Conservation (phyloP, 1,140 invertebrate genomes). For the Vanessa tameamea region DNA sequence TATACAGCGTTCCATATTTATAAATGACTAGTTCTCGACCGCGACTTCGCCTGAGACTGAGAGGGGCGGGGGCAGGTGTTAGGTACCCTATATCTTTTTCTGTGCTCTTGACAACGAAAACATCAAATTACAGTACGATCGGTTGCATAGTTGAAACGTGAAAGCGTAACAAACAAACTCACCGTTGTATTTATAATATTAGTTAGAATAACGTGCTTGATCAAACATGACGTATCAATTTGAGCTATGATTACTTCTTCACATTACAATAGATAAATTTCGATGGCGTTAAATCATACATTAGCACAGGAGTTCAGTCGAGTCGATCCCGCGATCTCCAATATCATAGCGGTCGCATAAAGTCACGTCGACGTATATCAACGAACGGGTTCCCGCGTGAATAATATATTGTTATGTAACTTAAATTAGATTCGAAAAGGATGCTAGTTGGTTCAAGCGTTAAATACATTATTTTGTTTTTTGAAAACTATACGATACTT, state of each 20-base stretch:
- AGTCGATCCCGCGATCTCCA: slow-evolving; percentile 19
- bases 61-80: too few species aligned
- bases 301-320: not conserved
- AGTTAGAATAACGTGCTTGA: not conserved
- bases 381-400: slow-evolving; percentile 31
- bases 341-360: slow-evolving; percentile 24
- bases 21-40: too few species aligned
- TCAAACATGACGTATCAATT: not conserved
- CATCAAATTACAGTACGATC: too few species aligned
- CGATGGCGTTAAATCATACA: slow-evolving; percentile 2
- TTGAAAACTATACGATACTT: not conserved
- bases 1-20: too few species aligned
- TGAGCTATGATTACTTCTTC: not conserved
- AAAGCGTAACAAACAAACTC: too few species aligned
- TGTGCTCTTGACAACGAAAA: too few species aligned
- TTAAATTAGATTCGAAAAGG: slow-evolving; percentile 17
- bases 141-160: too few species aligned
- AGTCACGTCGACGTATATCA: slow-evolving; percentile 23
- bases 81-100: too few species aligned
- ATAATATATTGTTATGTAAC: slow-evolving; percentile 34
- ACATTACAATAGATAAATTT: not conserved
- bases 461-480: not conserved
- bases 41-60: too few species aligned
- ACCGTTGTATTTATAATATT: too few species aligned
- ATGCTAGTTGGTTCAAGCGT: slow-evolving; percentile 1